Evolutionary conservation across 2,797 vertebrate species (phyloP).

Genomic region (Nannoperca australis): DNA sequence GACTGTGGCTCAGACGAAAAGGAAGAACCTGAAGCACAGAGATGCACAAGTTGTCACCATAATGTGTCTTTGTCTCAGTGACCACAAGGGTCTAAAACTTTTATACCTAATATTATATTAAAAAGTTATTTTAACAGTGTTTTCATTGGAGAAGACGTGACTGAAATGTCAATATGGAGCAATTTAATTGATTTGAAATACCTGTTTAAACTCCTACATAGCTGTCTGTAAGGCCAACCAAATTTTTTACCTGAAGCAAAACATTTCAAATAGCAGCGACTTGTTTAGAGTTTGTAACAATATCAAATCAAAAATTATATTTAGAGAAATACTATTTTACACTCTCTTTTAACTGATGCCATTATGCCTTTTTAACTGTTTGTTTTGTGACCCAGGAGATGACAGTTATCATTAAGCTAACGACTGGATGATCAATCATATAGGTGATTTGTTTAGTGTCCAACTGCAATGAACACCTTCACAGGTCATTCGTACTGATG

Average conservation of each 20-base stretch:
- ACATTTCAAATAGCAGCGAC: neutral
- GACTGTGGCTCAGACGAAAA: constrained; percentile 42
- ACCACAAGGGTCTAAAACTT: neutral
- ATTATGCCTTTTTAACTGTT: neutral
- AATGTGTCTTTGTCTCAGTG: neutral
- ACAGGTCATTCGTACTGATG: neutral
- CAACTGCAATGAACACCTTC: neutral
- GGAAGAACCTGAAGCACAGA: constrained; percentile 24
- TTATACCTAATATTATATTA: neutral
- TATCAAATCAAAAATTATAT: neutral
- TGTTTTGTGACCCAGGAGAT: neutral
- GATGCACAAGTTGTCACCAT: neutral
- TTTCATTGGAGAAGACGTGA: neutral
- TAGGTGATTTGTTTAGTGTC: neutral
- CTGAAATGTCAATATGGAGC: neutral
- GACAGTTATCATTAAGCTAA: neutral
- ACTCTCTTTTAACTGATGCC: neutral
- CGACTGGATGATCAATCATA: neutral
- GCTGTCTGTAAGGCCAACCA: too few species aligned
- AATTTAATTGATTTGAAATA: neutral
- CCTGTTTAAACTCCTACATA: neutral
- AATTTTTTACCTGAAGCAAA: neutral
- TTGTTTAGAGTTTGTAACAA: neutral
- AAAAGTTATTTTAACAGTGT: neutral
- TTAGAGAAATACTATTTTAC: neutral